Evolutionary conservation across 2,888 invertebrate species (phyloP), one percentile per base, ranked within the genome.

Genomic region (Lepidocyrtinus sp.): DNA sequence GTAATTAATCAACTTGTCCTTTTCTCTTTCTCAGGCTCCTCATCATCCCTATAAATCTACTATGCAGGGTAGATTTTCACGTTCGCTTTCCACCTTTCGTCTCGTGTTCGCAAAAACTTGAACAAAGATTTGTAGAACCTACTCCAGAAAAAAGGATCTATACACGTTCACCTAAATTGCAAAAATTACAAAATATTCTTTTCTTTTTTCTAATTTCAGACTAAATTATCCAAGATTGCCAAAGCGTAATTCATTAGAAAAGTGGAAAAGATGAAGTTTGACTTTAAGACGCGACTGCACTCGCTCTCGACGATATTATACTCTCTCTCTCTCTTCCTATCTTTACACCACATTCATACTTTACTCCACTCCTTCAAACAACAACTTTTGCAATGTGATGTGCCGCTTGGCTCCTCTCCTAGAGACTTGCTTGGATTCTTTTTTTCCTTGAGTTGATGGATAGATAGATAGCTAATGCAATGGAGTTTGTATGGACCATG

Each of bases 341-440:
- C 55, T 55, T 55, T 12, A 55, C 7, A n/a, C 63, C 63, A 73
- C 72, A 73, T 73, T 73, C 73, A 55, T 55, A 55, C 55, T 64
- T 73, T 25, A 62, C 70, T 68, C 55, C 21, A 26, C 73, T 64
- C 71, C 63, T 70, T 70, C 70, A 70, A 68, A 73, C 65, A 26
- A 65, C 50, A 64, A 73, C 26, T 55, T 67, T 73, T 73, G 73
- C 73, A 65, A 73, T 46, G 55, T 55, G 55, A n/a, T 55, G 55
- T 55, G 71, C 65, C 24, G 15, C 45, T 36, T 73, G 64, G 19
- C 62, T 62, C 63, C 19, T 62, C 72, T 64, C 46, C 64, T 50
- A 61, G 63, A 50, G 46, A n/a, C 55, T 55, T 55, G 55, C 55
- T 55, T 55, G 17, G 55, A 55, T 15, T n/a, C 55, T 55, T 55